Base-by-base conservation (phyloP, 35 echinoderm and acorn worm genomes). In the Hemicentrotus pulcherrimus region DNA sequence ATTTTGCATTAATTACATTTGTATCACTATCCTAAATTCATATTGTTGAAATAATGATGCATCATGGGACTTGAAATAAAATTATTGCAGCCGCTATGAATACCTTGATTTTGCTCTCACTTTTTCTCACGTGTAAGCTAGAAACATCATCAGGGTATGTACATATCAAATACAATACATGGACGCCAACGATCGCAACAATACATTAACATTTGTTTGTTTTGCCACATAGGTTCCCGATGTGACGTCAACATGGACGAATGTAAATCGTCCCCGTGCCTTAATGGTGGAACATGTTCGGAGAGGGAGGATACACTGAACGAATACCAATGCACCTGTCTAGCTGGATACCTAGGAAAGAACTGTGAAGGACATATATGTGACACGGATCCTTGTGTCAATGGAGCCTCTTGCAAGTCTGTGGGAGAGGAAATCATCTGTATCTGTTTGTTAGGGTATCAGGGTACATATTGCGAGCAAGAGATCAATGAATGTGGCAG, bases 201-300 rank as follows among this genome's bases (percentile, higher is more conserved):
- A 55, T 55, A 15, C 10, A 55, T 10, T 0, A 9, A 55, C 7
- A 55, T 78, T 28, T 78, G 0, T n/a, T 78, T 78, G 52, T 59
- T 87, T 90, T 32, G 14, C 88, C 31, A 31, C 31, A 8, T 32
- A 86, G 94, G 94, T 15, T 31, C 15, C 13, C 46, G 86, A 50
- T 95, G 94, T 95, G 71, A 95, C 1, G 30, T 9, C 32, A 86
- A 95, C 32, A 95, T 95, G 28, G 94, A 95, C 86, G 94, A 95
- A 95, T 95, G 94, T 46, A 47, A 19, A 9, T 87, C 95, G 10
- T n/a, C 94, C 32, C 92, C 92, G 11, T 96, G 95, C 22, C 24
- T 46, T 2, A 96, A 96, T 91, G 94, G 61, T 92, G 96, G 94
- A 65, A 31, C 46, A 31, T 95, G 96, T 16, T 41, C 58, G 18